Evolutionary conservation across 37 sponge, comb jelly and placozoan species (phyloP), one percentile per base, ranked within the genome.

Genomic region (Geodia barretti): DNA sequence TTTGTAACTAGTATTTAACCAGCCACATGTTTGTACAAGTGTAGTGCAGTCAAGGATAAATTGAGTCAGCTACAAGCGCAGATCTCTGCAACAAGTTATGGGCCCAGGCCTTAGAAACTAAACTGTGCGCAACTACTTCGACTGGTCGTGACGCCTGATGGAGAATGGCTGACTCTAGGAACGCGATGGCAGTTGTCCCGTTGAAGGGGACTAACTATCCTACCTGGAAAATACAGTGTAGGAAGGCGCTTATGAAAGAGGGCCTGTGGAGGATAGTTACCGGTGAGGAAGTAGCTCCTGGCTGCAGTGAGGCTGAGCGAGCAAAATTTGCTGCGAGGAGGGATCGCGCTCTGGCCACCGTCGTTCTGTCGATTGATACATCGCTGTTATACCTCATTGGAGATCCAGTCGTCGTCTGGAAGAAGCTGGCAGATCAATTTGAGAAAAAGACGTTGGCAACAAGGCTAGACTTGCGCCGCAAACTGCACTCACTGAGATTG

Each of bases 221-320:
- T 61, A 86, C 86, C 23, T 86, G 86, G 86, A 86, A 74, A 37
- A 64, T 79, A 33, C 86, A 86, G 39, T 86, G 86, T 39, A 36
- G 64, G 64, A 85, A 78, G 86, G 70, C 79, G 41, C 71, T 78
- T 19, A 78, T 77, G 78, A 85, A 77, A 39, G 85, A 85, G 30
- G 71, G 80, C 33, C 80, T 80, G 62, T 85, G 85, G 85, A 74
- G 72, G 20, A 78, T 85, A 21, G 78, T 85, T 41, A 60, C 20
- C 26, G 78, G 72, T 25, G 41, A 60, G 47, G 79, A 85, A 36
- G 47, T 60, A 20, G 71, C 58, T 47, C 80, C 71, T 33, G 47
- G 33, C 25, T 58, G 38, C 42, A 59, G 47, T 41, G 69, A 64
- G 25, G 77, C 47, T 63, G 68, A 68, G 34, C 24, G 21, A n/a